Evolutionary conservation across 2,113 vertebrate genomes (phyloP).

Genomic region (Hippopotamus amphibius): DNA sequence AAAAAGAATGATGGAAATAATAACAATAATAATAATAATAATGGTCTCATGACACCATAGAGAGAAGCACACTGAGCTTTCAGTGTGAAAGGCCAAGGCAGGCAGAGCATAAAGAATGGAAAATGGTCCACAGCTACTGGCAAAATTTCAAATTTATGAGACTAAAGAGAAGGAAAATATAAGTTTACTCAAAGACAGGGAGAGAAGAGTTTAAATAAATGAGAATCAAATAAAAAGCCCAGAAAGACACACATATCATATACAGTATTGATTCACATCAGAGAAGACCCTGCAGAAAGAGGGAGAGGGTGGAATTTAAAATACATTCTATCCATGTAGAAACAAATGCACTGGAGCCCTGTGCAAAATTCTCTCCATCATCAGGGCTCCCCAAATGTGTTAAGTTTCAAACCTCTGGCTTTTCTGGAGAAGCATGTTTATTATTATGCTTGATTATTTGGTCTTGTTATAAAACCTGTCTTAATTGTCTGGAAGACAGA

Average conservation of each 20-base stretch:
- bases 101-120: background rate
- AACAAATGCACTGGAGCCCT: background rate
- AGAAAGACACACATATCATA: accelerated
- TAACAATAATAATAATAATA: background rate
- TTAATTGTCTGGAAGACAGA: background rate
- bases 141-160: background rate
- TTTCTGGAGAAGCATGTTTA: background rate
- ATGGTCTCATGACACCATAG: background rate
- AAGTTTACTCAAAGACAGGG: background rate
- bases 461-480: background rate
- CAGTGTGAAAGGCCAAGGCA: background rate
- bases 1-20: background rate
- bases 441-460: background rate
- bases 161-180: background rate
- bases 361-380: background rate
- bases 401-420: background rate
- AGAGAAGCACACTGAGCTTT: background rate
- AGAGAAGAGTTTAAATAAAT: background rate
- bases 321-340: background rate
- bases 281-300: background rate
- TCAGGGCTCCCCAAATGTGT: background rate
- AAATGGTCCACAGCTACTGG: background rate
- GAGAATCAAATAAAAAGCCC: background rate
- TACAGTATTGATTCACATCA: background rate
- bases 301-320: background rate